A percentile compares a stretch with the other conserved stretches of the same genome.
These are phyloP conservation scores for Allobates femoralis DNA, from an alignment of 2,797 vertebrate genomes.

Conservation along the genomic window DNA sequence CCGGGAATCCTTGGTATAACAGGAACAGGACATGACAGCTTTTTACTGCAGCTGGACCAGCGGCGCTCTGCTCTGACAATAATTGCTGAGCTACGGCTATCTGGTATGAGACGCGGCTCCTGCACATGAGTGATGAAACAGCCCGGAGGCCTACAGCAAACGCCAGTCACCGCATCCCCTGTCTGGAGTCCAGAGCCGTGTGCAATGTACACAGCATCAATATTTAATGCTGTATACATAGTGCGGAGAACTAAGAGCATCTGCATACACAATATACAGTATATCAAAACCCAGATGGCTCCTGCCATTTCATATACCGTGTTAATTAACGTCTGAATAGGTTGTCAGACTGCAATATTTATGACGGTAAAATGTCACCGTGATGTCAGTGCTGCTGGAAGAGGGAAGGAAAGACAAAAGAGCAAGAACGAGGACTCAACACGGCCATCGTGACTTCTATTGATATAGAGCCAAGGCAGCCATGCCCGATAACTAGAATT, in stretches of 20 bases:
- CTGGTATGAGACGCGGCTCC: background rate
- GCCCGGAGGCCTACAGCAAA: background rate
- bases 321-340: background rate
- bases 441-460: background rate
- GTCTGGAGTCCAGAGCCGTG: background rate
- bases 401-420: background rate
- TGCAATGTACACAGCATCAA: constrained; percentile 9
- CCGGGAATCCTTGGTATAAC: background rate
- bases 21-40: background rate
- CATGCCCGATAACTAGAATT: too few species aligned
- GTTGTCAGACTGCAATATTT: background rate
- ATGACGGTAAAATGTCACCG: background rate
- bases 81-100: background rate
- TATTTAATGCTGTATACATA: constrained; percentile 14
- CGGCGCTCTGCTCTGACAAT: background rate
- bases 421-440: background rate
- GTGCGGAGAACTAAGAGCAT: background rate
- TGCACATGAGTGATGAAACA: background rate
- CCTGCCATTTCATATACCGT: background rate
- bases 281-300: background rate
- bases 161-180: background rate
- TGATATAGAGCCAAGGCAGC: background rate
- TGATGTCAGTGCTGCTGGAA: background rate
- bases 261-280: background rate
- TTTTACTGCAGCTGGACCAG: background rate